Percentiles rank a stretch among this genome's conserved stretches.
Evolutionary conservation across 2,888 invertebrate genomes (phyloP).

Genomic region (Habrosyne pyritoides): DNA sequence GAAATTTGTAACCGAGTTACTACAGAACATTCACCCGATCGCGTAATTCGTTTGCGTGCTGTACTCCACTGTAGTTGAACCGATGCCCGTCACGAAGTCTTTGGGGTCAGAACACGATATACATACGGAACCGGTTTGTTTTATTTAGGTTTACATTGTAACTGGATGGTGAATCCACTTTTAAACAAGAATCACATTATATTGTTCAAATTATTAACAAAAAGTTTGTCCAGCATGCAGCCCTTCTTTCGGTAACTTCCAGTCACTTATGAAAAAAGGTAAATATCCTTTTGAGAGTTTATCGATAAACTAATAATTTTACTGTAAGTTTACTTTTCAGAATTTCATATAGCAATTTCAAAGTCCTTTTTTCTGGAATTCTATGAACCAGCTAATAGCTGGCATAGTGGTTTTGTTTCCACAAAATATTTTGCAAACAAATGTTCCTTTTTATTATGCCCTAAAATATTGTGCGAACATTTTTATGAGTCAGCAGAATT

Average conservation of each 20-base stretch:
- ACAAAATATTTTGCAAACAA: neutral
- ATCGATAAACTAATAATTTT: neutral
- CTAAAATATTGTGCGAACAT: neutral
- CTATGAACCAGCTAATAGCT: neutral
- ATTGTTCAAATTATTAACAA: too few relatives aligned
- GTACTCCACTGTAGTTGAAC: constrained; percentile 42
- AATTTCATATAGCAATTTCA: neutral
- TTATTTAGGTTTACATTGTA: constrained; percentile 37
- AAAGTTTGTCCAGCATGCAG: neutral
- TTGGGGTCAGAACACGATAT: constrained; percentile 63
- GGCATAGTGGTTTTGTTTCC: too few relatives aligned
- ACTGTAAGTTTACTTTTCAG: neutral
- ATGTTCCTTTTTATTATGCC: neutral
- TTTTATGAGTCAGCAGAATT: constrained; percentile 7
- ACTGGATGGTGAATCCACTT: neutral
- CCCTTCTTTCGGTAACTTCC: neutral
- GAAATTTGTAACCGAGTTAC: constrained; percentile 57
- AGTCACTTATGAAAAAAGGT: neutral
- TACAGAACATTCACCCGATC: constrained; percentile 60
- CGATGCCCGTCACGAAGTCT: constrained; percentile 63
- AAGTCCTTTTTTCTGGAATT: neutral
- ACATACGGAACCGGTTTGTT: constrained; percentile 58
- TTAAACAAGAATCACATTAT: neutral
- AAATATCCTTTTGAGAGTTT: neutral
- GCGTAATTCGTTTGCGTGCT: constrained; percentile 64